Percentiles rank a stretch among this genome's conserved stretches.
phyloP scores from a whole-genome alignment of 2,888 invertebrate species.

The Callosobruchus maculatus region DNA sequence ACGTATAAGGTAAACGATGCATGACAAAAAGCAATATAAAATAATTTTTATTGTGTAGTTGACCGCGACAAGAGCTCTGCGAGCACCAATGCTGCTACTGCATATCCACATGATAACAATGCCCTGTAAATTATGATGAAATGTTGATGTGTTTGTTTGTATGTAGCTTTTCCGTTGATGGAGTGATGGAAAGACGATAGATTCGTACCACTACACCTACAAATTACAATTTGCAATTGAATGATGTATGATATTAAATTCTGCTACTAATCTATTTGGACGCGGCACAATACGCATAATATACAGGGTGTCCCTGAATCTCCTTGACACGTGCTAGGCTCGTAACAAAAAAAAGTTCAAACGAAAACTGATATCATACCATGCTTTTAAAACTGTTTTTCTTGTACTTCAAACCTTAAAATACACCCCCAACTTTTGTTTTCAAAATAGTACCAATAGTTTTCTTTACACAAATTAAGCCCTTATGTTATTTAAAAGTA shows the following conservation, averaged over 20 bases:
- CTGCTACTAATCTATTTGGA: too few species aligned
- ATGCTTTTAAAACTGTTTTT: too few species aligned
- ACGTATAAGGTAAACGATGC: slow-evolving; percentile 1
- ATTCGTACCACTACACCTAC: background rate
- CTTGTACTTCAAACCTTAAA: too few species aligned
- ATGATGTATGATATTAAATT: background rate
- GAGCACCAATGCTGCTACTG: background rate
- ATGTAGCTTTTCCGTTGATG: background rate
- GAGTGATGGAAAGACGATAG: background rate
- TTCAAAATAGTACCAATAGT: too few species aligned
- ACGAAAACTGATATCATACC: too few species aligned
- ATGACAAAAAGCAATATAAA: background rate
- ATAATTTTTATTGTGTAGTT: background rate
- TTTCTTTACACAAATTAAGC: too few species aligned
- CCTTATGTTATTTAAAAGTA: too few species aligned
- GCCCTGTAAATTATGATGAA: background rate
- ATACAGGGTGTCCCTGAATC: too few species aligned
- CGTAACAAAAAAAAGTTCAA: too few species aligned
- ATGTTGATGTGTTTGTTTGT: background rate
- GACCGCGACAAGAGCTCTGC: background rate
- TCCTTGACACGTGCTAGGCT: too few species aligned
- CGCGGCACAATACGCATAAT: too few species aligned
- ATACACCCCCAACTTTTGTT: too few species aligned
- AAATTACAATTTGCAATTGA: background rate
- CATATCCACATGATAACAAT: background rate